phyloP scores from a whole-genome alignment of 2,797 vertebrate genomes.

The Notoglanidium macrostoma region DNA sequence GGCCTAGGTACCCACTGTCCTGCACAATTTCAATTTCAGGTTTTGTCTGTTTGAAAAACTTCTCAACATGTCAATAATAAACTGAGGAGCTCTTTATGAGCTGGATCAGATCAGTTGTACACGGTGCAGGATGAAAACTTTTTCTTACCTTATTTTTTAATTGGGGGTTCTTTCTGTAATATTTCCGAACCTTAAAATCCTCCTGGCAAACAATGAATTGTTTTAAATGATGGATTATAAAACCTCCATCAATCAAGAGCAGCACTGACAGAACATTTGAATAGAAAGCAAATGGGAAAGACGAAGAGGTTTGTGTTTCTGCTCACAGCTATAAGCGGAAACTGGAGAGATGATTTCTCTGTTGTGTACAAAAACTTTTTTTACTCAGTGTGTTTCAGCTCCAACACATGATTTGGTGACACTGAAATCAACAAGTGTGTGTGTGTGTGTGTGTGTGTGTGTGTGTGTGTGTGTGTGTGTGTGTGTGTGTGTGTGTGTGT shows the following conservation, averaged over 20 bases:
- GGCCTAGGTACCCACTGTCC: not conserved
- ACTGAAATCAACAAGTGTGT: not conserved
- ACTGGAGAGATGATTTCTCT: not conserved
- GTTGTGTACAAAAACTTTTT: not conserved
- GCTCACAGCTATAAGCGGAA: not conserved
- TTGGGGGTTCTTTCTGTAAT: not conserved
- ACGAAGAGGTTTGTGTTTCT: not conserved
- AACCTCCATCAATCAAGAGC: not conserved
- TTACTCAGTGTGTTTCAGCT: not conserved
- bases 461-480: not conserved
- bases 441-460: not conserved
- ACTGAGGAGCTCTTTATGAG: not conserved
- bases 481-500: not conserved
- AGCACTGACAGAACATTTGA: not conserved
- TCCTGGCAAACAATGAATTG: not conserved
- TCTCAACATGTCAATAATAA: not conserved
- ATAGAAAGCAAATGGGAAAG: not conserved
- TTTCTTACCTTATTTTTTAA: not conserved
- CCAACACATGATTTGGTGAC: not conserved
- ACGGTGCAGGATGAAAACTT: not conserved
- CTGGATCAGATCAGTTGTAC: not conserved
- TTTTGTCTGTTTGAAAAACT: not conserved
- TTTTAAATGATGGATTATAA: not conserved
- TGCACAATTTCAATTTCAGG: not conserved
- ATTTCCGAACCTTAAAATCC: not conserved